Percentiles rank a stretch among this genome's conserved stretches.
Evolutionary conservation across 2,113 vertebrate species (phyloP).

Genomic region (Ptyas mucosa): DNA sequence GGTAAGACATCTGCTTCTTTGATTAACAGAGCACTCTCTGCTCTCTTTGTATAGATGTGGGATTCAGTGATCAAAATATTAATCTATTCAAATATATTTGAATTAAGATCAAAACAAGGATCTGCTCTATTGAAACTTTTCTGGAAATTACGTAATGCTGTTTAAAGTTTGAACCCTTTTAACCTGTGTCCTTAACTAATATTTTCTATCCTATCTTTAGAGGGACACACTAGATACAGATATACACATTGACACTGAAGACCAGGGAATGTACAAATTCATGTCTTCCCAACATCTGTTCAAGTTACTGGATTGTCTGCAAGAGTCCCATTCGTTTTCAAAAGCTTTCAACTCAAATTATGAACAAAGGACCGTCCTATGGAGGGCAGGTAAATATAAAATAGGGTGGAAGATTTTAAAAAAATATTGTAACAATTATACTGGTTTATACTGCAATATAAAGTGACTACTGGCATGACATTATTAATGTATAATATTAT

Average conservation of each 20-base stretch:
- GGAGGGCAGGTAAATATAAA: conserved; percentile 85
- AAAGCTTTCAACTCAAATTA: conserved; percentile 98
- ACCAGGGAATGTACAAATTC: conserved; percentile 90
- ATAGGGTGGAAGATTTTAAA: neutral
- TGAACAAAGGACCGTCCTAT: conserved; percentile 91
- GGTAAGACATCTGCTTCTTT: conserved; percentile 63
- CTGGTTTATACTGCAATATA: neutral
- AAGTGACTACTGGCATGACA: neutral
- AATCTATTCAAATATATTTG: neutral
- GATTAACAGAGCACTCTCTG: neutral
- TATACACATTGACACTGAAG: conserved; percentile 70
- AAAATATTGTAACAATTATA: neutral
- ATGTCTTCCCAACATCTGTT: conserved; percentile 93
- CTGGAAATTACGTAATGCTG: neutral
- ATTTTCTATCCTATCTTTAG: conserved; percentile 58
- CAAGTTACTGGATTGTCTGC: conserved; percentile 91
- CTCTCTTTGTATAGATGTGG: neutral
- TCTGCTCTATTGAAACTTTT: neutral
- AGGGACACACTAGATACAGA: conserved; percentile 81
- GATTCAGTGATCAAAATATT: neutral
- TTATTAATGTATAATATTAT: neutral
- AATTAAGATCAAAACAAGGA: neutral
- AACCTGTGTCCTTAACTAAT: neutral
- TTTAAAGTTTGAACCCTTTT: neutral
- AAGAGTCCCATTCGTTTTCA: conserved; percentile 94